phyloP scores from a whole-genome alignment of 2,797 vertebrate species.

The Setipinna tenuifilis region DNA sequence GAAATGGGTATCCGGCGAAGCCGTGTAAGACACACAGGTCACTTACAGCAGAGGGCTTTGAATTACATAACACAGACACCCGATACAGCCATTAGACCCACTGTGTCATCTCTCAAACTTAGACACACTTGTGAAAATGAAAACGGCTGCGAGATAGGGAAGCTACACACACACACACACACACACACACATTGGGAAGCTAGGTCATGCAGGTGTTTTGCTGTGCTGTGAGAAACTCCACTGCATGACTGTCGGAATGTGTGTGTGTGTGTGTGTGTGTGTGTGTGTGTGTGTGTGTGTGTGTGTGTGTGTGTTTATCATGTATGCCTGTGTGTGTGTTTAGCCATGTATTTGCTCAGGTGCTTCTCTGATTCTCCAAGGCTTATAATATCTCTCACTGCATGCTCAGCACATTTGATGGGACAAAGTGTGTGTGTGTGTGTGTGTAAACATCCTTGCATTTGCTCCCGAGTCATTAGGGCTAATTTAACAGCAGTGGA shows the following conservation, averaged over 20 bases:
- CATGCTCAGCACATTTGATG: slow-evolving; percentile 66
- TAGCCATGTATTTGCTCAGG: slow-evolving; percentile 2
- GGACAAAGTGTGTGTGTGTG: slow-evolving; percentile 38
- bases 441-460: slow-evolving; percentile 52
- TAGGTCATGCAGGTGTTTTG: background rate
- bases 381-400: slow-evolving; percentile 24
- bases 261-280: slow-evolving; percentile 9
- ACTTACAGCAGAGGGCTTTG: slow-evolving; percentile 66
- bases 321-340: background rate
- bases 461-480: slow-evolving; percentile 62
- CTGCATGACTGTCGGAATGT: background rate
- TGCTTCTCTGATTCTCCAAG: slow-evolving; percentile 36
- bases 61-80: slow-evolving; percentile 70
- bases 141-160: background rate
- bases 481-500: slow-evolving; percentile 51
- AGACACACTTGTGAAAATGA: background rate
- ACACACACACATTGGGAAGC: no score
- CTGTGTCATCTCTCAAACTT: background rate
- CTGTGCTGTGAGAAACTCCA: background rate
- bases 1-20: slow-evolving; percentile 64
- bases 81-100: slow-evolving; percentile 44
- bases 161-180: no score
- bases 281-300: background rate
- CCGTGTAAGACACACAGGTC: slow-evolving; percentile 58
- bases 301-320: background rate